Percentiles rank a stretch among this genome's conserved stretches.
phyloP scores from a whole-genome alignment of 2,113 vertebrate genomes.

The Eira barbara region DNA sequence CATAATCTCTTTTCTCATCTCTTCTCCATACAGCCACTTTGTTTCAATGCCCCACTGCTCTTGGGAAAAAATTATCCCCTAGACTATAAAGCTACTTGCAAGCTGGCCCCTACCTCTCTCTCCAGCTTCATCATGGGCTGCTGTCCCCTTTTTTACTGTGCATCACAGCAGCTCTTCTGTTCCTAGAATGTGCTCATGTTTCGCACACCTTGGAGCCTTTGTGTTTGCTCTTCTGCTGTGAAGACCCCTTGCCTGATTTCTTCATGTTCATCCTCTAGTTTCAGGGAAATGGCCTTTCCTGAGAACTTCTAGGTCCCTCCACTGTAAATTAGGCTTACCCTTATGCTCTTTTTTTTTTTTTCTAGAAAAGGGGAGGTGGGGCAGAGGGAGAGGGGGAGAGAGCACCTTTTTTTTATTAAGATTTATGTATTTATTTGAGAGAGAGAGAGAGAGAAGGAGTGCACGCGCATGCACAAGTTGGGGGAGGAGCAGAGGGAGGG shows the following conservation, averaged over 20 bases:
- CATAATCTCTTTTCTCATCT: not conserved
- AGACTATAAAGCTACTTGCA: not conserved
- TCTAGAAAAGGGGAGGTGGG: not conserved
- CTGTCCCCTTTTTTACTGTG: not conserved
- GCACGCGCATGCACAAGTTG: not conserved
- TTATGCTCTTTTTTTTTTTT: not conserved
- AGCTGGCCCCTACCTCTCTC: not conserved
- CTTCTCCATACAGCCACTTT: not conserved
- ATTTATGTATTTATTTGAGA: not conserved
- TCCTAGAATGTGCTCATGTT: not conserved
- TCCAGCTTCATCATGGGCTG: not conserved
- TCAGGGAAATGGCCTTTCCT: not conserved
- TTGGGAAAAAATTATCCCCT: not conserved
- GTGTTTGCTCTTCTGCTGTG: not conserved
- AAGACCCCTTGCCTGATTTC: not conserved
- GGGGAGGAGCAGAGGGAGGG: not conserved
- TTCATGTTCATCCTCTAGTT: not conserved
- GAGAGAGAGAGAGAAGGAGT: not conserved
- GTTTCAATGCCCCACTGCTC: not conserved
- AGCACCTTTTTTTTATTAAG: not conserved
- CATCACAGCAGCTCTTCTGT: not conserved
- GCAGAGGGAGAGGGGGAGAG: not conserved
- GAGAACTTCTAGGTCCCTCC: not conserved
- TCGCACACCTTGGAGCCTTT: not conserved
- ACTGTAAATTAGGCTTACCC: not conserved